Base-by-base conservation (phyloP, 2,888 invertebrate species). In the Lycophotia porphyrea region DNA sequence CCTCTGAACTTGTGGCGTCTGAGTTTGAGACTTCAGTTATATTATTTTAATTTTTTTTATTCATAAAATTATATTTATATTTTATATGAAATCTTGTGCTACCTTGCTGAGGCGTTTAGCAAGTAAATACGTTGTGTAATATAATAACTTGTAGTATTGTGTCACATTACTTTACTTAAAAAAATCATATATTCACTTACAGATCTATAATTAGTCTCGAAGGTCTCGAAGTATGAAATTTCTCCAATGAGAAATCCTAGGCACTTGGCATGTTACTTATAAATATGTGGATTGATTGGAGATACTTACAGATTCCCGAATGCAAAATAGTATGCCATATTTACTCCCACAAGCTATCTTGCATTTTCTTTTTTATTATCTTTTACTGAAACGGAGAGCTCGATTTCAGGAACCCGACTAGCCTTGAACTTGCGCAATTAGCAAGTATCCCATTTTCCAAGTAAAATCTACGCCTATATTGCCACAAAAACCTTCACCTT, bases 71-170 rank as follows among this genome's bases (percentile, higher is more conserved):
- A n/a, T n/a, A n/a, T n/a, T n/a, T n/a, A n/a, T n/a, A n/a, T n/a
- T n/a, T n/a, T n/a, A n/a, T n/a, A 58, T 76, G 66, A 77, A 58
- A 77, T 21, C 47, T n/a, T 39, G 47, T n/a, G 55, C 31, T 66
- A n/a, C 31, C 21, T 44, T 55, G 24, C 18, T 27, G 42, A 74
- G 36, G 36, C 24, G 11, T 5, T 47, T 18, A 63, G 34, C 44
- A 47, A 31, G 24, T 58, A 36, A 44, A 58, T 55, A 44, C 24
- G 18, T 9, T 42, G 5, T 13, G 18, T 52, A 49, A 18, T 52
- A 55, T 69, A 55, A 55, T 27, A 55, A 55, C 39, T 42, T 24
- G 27, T 47, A 24, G 8, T 47, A 36, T 18, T 55, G 55, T 27
- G 13, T n/a, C 27, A 24, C 24, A 49, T 44, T 1, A 18, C 15